Evolutionary conservation across 2,888 invertebrate genomes (phyloP).

Genomic region (Physocephala rufipes): DNA sequence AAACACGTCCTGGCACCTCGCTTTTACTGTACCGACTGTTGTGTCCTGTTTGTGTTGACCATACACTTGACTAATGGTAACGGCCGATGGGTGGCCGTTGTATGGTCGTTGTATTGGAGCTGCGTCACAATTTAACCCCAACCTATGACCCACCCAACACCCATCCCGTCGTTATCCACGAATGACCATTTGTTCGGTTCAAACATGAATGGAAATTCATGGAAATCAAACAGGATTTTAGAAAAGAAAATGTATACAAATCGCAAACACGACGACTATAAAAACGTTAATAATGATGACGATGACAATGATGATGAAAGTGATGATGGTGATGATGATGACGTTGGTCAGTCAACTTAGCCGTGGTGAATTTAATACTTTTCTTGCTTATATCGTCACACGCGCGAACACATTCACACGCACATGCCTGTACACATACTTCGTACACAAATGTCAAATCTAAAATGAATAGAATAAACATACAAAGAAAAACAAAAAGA

Average conservation of each 20-base stretch:
- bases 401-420: too few relatives aligned
- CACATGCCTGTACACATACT: neutral
- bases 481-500: too few relatives aligned
- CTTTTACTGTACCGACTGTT: slow-evolving; percentile 41
- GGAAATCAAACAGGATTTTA: neutral
- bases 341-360: neutral
- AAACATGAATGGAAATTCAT: slow-evolving; percentile 24
- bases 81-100: slow-evolving; percentile 14
- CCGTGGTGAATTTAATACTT: neutral
- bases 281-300: slow-evolving; percentile 11
- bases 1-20: slow-evolving; percentile 41
- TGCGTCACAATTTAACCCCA: too few relatives aligned
- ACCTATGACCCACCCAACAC: too few relatives aligned
- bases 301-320: neutral
- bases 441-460: too few relatives aligned
- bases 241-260: slow-evolving; percentile 7
- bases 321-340: neutral
- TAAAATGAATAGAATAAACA: too few relatives aligned
- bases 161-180: neutral
- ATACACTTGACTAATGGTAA: slow-evolving; percentile 20
- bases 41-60: slow-evolving; percentile 37
- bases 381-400: neutral
- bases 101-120: neutral
- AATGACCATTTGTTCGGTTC: neutral
- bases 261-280: neutral